phyloP scores from a whole-genome alignment of 2,888 invertebrate genomes.

The Nycteola revayana region DNA sequence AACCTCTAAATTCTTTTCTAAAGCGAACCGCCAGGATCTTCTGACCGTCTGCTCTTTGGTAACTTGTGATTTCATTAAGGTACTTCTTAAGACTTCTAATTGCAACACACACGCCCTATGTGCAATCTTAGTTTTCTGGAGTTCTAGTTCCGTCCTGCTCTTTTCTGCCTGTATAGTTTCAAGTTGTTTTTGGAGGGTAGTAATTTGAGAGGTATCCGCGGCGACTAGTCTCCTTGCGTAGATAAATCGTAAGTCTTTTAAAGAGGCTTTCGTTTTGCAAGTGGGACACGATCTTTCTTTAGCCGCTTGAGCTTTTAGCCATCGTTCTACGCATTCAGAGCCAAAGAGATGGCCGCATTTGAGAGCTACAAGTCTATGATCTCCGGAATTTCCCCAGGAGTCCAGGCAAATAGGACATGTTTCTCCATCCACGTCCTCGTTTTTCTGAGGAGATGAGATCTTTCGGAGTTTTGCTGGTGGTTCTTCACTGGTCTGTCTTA shows the following conservation, averaged over 20 bases:
- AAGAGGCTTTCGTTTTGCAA: constrained; percentile 88
- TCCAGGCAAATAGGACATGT: constrained; percentile 95
- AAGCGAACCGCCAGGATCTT: constrained; percentile 67
- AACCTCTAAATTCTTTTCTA: constrained; percentile 86
- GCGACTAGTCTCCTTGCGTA: constrained; percentile 90
- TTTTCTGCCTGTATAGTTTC: constrained; percentile 81
- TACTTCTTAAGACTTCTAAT: constrained; percentile 50
- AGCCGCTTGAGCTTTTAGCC: constrained; percentile 83
- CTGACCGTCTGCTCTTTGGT: constrained; percentile 44
- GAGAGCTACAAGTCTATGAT: constrained; percentile 92
- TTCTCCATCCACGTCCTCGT: constrained; percentile 84
- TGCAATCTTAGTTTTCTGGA: constrained; percentile 68
- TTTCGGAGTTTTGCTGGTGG: constrained; percentile 60
- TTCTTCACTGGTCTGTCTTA: constrained; percentile 31
- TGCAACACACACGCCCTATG: constrained; percentile 53
- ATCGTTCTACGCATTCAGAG: constrained; percentile 87
- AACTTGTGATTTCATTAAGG: constrained; percentile 55
- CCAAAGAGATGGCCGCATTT: constrained; percentile 98
- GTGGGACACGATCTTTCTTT: constrained; percentile 90
- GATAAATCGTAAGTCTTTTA: constrained; percentile 87
- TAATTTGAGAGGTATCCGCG: constrained; percentile 89
- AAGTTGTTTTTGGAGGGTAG: constrained; percentile 84
- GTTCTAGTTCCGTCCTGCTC: constrained; percentile 82
- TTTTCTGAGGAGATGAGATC: constrained; percentile 36
- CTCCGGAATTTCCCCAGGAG: constrained; percentile 92